Evolutionary conservation across 1,140 invertebrate genomes (phyloP), one percentile per base, ranked within the genome.

Genomic region (Cydia pomonella): DNA sequence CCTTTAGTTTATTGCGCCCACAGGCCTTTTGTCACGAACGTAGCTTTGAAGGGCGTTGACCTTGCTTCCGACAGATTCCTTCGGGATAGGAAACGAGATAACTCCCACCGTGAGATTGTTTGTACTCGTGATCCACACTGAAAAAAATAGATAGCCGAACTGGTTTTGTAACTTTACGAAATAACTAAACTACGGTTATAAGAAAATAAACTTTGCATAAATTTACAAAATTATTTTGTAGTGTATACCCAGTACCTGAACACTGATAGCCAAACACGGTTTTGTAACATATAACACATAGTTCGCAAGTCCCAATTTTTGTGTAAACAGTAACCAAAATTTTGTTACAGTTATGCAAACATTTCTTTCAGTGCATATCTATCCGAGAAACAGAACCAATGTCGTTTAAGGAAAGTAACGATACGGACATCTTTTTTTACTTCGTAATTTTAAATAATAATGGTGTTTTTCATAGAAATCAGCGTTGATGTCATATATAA

Each of bases 1-100:
- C 82, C 79, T 75, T 86, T 87, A 84, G 76, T 90, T 87, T 90
- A 90, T 89, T 86, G 79, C 78, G 72, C 76, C 75, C 62, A 75
- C 29, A 69, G 78, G 78, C 82, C 84, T 83, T 87, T 87, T 79
- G 83, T 75, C 74, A 81, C 79, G 87, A 87, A 85, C 87, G 82
- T 87, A 81, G 85, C 80, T 86, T 86, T 82, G 72, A 74, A 80
- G 88, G 87, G 85, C 83, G 73, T 80, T 79, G 82, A 90, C 84
- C 88, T 80, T 77, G 82, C 85, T 90, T 87, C 64, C 64, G 64
- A 38, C 64, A 23, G 82, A 81, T 81, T 88, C 80, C 85, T 85
- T 73, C 76, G 82, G 83, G 82, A 84, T 81, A 83, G 76, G 75
- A 76, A 64, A 47, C 66, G 80, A 86, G 82, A 86, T 87, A 86